Percentiles rank a stretch among this genome's conserved stretches.
Conservation (phyloP, 2,113 vertebrate genomes). For the Psettodes erumei region DNA sequence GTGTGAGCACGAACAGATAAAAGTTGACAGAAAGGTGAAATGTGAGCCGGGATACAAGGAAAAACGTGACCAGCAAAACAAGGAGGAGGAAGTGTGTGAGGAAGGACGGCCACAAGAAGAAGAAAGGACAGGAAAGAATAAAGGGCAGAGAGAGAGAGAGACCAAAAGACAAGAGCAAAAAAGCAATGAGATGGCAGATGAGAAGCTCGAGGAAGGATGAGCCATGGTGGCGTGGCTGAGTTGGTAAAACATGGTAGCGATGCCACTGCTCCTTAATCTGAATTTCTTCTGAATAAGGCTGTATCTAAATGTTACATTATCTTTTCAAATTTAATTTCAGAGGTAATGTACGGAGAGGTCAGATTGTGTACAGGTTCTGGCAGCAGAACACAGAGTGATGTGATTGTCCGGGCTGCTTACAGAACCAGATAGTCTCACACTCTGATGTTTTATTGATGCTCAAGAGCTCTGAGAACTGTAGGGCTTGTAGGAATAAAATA, state of each 20-base stretch:
- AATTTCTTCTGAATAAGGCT: not conserved
- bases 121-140: constrained; percentile 31
- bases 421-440: constrained; percentile 60
- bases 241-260: constrained; percentile 13
- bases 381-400: constrained; percentile 50
- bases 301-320: not conserved
- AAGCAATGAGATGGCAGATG: constrained; percentile 76
- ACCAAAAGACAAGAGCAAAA: constrained; percentile 63
- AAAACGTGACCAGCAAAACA: constrained; percentile 30
- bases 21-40: constrained; percentile 4
- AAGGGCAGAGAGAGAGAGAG: constrained; percentile 43
- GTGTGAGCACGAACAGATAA: constrained; percentile 6
- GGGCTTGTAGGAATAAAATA: constrained; percentile 69
- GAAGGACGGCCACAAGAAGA: no score
- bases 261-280: not conserved
- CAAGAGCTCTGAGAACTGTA: constrained; percentile 59
- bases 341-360: constrained; percentile 63
- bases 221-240: constrained; percentile 43
- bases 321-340: not conserved
- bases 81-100: constrained; percentile 37
- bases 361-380: constrained; percentile 34
- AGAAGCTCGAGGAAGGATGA: constrained; percentile 48
- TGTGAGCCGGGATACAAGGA: constrained; percentile 27
- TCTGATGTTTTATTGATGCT: constrained; percentile 79
- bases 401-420: constrained; percentile 54